These are phyloP conservation scores for Microplitis deprimator DNA, from an alignment of 2,888 invertebrate genomes.

Conservation along the genomic window DNA sequence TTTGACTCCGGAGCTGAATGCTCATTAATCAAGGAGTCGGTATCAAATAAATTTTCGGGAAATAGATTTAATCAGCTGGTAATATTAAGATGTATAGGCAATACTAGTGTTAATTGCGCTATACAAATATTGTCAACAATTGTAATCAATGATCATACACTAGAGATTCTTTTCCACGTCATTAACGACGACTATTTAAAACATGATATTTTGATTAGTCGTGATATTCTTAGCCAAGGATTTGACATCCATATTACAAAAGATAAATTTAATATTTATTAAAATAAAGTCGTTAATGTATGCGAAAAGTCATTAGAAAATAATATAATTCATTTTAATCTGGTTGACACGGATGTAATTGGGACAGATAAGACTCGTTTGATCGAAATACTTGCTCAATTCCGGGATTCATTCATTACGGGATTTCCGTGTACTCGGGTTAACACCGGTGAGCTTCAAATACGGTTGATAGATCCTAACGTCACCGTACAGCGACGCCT, in stretches of 20 bases:
- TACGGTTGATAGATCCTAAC: slow-evolving; percentile 44
- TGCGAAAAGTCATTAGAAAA: neutral
- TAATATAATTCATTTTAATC: slow-evolving; percentile 20
- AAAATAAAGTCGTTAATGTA: neutral
- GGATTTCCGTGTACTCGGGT: slow-evolving; percentile 39
- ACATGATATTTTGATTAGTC: slow-evolving; percentile 26
- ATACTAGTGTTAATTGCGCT: neutral
- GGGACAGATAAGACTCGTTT: slow-evolving; percentile 26
- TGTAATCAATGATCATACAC: neutral
- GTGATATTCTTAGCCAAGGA: slow-evolving; percentile 25
- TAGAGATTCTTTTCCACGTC: neutral
- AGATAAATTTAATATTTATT: slow-evolving; percentile 4
- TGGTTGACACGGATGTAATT: slow-evolving; percentile 35
- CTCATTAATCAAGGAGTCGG: neutral
- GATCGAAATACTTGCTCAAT: slow-evolving; percentile 28
- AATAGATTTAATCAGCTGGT: neutral
- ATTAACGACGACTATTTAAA: slow-evolving; percentile 11
- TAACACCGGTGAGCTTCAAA: slow-evolving; percentile 44
- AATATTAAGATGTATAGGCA: neutral
- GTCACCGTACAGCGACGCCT: slow-evolving; percentile 43
- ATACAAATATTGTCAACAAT: neutral
- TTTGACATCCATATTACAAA: slow-evolving; percentile 21
- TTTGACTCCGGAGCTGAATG: neutral
- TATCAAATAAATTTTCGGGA: neutral
- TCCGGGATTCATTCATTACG: slow-evolving; percentile 31